Percentiles rank a stretch among this genome's conserved stretches.
Evolutionary conservation across 2,797 vertebrate genomes (phyloP).

Genomic region (Sebastiscus albofasciatus): DNA sequence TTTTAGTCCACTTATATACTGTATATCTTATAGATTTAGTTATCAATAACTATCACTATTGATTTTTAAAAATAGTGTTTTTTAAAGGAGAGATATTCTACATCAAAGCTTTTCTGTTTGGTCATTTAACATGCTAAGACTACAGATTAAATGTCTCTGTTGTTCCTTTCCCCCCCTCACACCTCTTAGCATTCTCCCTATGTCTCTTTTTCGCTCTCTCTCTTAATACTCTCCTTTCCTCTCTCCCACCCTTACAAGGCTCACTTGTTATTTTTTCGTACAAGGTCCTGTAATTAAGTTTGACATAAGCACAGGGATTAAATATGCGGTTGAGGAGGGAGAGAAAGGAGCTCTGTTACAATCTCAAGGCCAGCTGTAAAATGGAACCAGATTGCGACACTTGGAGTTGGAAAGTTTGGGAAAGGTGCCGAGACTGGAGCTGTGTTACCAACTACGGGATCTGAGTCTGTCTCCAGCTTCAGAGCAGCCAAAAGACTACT

Average conservation of each 20-base stretch:
- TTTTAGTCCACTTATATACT: not conserved
- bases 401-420: conserved; percentile 86
- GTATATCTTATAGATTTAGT: not conserved
- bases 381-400: conserved; percentile 91
- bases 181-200: conserved; percentile 69
- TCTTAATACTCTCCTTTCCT: conserved; percentile 67
- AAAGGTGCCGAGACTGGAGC: conserved; percentile 82
- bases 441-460: conserved; percentile 67
- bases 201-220: conserved; percentile 70
- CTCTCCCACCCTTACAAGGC: conserved; percentile 83
- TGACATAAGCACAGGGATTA: conserved; percentile 99
- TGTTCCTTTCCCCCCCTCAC: conserved; percentile 52
- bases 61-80: not conserved
- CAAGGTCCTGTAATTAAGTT: conserved; percentile 99
- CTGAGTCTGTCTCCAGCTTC: conserved; percentile 70
- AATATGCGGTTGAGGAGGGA: conserved; percentile 95
- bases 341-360: conserved; percentile 92
- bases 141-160: conserved; percentile 71
- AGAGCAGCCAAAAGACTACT: conserved; percentile 66
- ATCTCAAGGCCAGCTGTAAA: conserved; percentile 89
- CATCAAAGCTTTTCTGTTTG: conserved; percentile 54
- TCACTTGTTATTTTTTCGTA: conserved; percentile 98
- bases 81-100: not conserved
- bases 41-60: not conserved
- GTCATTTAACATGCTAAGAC: conserved; percentile 56